Evolutionary conservation across 2,113 vertebrate genomes (phyloP).

Genomic region (Entomyzon cyanotis): DNA sequence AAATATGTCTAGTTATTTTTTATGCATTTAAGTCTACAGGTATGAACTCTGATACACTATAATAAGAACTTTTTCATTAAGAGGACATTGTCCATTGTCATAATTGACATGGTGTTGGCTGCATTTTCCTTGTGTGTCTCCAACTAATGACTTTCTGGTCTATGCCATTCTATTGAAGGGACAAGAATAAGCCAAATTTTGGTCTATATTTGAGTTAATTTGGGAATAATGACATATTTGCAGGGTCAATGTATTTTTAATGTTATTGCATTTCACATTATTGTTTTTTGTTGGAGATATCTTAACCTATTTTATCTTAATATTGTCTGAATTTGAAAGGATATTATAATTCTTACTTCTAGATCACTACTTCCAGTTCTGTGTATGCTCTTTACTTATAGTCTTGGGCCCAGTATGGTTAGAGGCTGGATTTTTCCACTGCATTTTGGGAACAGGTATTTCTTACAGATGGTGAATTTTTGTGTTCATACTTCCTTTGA

Average conservation of each 20-base stretch:
- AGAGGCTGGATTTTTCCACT: background rate
- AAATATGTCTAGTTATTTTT: accelerated
- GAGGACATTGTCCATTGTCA: background rate
- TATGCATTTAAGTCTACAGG: background rate
- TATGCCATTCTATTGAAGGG: background rate
- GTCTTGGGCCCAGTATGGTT: background rate
- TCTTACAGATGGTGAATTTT: background rate
- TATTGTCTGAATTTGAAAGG: background rate
- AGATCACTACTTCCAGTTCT: background rate
- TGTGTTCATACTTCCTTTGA: background rate
- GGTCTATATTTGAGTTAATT: background rate
- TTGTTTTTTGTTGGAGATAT: background rate
- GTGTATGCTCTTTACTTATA: background rate
- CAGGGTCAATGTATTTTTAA: background rate
- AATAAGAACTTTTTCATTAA: background rate
- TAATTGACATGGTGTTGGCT: background rate
- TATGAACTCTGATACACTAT: background rate
- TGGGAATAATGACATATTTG: background rate
- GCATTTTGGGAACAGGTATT: background rate
- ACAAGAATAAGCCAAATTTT: background rate
- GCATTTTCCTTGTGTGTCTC: background rate
- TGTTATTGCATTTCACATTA: background rate
- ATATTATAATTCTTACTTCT: background rate
- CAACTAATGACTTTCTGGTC: background rate
- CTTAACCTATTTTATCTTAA: background rate